Evolutionary conservation across 2,888 invertebrate species (phyloP).

Genomic region (Drosophila testacea): DNA sequence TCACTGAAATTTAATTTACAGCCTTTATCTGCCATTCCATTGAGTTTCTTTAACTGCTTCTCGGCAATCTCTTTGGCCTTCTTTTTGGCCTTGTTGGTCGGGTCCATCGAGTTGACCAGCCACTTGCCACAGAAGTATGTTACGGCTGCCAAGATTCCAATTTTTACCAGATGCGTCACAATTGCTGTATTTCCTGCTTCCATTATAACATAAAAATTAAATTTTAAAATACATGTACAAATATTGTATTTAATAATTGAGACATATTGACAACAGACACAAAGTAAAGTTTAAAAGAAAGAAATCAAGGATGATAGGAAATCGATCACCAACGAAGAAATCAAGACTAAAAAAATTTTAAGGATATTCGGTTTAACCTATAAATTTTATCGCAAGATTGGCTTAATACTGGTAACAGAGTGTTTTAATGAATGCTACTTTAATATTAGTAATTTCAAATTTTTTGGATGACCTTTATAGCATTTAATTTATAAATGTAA

Average conservation of each 20-base stretch:
- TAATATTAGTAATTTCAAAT: too few species aligned
- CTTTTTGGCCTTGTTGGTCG: conserved; percentile 94
- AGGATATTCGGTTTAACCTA: too few species aligned
- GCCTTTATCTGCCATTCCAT: conserved; percentile 85
- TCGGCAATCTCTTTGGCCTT: conserved; percentile 93
- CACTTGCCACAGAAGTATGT: conserved; percentile 95
- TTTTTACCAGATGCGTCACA: conserved; percentile 87
- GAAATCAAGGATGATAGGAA: background rate
- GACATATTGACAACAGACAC: conserved; percentile 23
- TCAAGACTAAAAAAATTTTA: too few species aligned
- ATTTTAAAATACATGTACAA: conserved; percentile 5
- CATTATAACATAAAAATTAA: conserved; percentile 39
- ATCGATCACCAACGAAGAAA: too few species aligned
- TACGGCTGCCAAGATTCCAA: conserved; percentile 88
- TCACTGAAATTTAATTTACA: conserved; percentile 87
- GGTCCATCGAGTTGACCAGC: conserved; percentile 95
- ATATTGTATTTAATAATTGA: background rate
- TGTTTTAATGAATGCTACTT: too few species aligned
- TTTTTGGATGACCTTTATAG: too few species aligned
- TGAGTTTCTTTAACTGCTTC: conserved; percentile 90
- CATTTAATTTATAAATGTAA: too few species aligned
- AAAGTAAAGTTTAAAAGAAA: background rate
- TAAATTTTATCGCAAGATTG: too few species aligned
- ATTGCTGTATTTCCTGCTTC: conserved; percentile 45
- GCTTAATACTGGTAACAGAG: too few species aligned